Evolutionary conservation across 1,140 invertebrate species (phyloP).

Genomic region (Archivesica marissinica): DNA sequence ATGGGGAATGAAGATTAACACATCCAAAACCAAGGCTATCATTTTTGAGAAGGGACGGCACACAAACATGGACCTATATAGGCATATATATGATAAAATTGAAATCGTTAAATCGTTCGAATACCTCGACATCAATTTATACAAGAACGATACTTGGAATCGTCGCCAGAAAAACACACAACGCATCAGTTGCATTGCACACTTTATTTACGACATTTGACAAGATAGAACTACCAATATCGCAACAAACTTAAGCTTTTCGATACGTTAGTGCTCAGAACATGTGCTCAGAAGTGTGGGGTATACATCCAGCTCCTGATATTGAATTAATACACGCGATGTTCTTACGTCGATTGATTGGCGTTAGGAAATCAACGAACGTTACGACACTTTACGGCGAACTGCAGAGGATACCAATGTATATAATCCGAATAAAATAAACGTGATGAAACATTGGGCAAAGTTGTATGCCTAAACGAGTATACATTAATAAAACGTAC

Average conservation of each 20-base stretch:
- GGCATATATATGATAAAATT: too few species aligned
- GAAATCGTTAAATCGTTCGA: too few species aligned
- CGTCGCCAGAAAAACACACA: not conserved
- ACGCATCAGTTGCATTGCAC: not conserved
- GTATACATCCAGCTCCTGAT: not conserved
- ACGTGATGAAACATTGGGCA: not conserved
- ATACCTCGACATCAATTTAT: too few species aligned
- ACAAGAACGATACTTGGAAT: too few species aligned
- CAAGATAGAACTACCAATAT: not conserved
- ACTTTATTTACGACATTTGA: not conserved
- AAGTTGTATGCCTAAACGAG: not conserved
- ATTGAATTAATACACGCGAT: not conserved
- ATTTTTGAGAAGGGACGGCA: too few species aligned
- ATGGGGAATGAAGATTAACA: too few species aligned
- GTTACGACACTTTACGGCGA: not conserved
- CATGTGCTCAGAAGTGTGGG: not conserved
- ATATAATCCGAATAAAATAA: not conserved
- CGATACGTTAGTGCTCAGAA: not conserved
- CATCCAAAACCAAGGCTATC: too few species aligned
- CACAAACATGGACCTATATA: too few species aligned
- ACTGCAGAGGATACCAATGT: not conserved
- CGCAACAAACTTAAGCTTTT: not conserved
- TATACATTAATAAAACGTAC: not conserved
- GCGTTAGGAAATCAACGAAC: conserved; percentile 1
- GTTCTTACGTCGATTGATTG: not conserved